Evolutionary conservation across 1,140 invertebrate genomes (phyloP).

Genomic region (Drosophila subpulchrella): DNA sequence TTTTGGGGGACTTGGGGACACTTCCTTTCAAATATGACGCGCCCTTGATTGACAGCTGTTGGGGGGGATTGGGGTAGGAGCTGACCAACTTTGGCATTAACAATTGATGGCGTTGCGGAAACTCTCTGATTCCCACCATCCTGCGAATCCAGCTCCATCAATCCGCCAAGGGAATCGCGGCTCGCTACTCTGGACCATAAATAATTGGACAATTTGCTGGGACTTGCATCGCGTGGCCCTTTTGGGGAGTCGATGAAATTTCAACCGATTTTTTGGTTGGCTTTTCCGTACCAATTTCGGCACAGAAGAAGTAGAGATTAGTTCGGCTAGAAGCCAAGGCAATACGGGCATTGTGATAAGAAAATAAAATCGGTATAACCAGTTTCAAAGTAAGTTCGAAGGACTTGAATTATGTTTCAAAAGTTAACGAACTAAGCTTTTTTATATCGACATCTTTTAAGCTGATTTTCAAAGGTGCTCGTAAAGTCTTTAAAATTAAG

Average conservation of each 20-base stretch:
- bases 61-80: neutral
- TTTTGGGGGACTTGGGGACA: neutral
- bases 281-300: neutral
- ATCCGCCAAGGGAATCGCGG: neutral
- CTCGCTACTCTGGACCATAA: conserved; percentile 37
- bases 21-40: neutral
- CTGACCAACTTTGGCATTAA: conserved; percentile 36
- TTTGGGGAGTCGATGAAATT: neutral
- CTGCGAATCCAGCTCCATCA: neutral
- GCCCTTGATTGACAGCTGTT: conserved; percentile 2
- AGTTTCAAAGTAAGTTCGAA: too few relatives aligned
- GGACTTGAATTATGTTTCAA: too few relatives aligned
- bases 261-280: neutral
- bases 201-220: conserved; percentile 51
- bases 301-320: too few relatives aligned
- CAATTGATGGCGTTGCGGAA: conserved; percentile 29
- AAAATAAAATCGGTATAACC: too few relatives aligned
- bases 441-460: too few relatives aligned
- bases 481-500: too few relatives aligned
- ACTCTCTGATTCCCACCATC: neutral
- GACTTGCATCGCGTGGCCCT: conserved; percentile 12
- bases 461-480: too few relatives aligned
- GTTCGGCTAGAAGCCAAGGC: too few relatives aligned
- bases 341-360: too few relatives aligned
- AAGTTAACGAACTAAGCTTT: too few relatives aligned